These are phyloP conservation scores for Heliconius ismenius DNA, from an alignment of 2,888 invertebrate genomes.

Conservation along the genomic window DNA sequence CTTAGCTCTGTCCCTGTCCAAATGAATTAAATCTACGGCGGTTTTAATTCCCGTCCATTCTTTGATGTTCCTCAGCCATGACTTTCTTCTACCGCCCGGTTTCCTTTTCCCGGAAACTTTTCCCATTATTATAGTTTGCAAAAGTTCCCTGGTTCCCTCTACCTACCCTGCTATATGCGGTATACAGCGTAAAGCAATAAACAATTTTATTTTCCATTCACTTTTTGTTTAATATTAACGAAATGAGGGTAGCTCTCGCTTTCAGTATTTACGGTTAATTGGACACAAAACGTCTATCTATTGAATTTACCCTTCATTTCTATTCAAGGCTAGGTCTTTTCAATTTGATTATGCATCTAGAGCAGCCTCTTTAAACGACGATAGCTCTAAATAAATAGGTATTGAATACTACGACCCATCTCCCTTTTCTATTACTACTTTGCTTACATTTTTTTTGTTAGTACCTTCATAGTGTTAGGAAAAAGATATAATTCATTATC, in stretches of 20 bases:
- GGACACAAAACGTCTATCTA: neutral
- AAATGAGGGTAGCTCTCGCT: neutral
- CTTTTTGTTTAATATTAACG: neutral
- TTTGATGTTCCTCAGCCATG: too few species aligned
- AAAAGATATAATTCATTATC: too few species aligned
- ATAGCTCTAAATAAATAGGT: constrained; percentile 43
- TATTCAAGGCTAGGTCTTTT: constrained; percentile 31
- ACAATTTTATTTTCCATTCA: neutral
- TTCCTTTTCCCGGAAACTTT: too few species aligned
- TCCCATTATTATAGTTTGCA: too few species aligned
- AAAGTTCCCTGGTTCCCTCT: neutral
- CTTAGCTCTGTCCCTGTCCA: too few species aligned
- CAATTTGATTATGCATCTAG: constrained; percentile 22
- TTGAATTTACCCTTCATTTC: constrained; percentile 27
- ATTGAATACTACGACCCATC: constrained; percentile 33
- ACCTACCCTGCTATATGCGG: neutral
- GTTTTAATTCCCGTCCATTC: too few species aligned
- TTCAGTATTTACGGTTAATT: constrained; percentile 12
- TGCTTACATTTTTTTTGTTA: neutral
- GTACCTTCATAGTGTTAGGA: too few species aligned
- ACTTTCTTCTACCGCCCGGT: too few species aligned
- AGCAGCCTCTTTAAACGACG: constrained; percentile 35
- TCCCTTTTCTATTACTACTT: constrained; percentile 28
- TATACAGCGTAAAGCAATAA: neutral
- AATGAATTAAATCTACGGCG: too few species aligned